Conservation (phyloP, 2,113 vertebrate species). For the Alexandromys fortis region DNA sequence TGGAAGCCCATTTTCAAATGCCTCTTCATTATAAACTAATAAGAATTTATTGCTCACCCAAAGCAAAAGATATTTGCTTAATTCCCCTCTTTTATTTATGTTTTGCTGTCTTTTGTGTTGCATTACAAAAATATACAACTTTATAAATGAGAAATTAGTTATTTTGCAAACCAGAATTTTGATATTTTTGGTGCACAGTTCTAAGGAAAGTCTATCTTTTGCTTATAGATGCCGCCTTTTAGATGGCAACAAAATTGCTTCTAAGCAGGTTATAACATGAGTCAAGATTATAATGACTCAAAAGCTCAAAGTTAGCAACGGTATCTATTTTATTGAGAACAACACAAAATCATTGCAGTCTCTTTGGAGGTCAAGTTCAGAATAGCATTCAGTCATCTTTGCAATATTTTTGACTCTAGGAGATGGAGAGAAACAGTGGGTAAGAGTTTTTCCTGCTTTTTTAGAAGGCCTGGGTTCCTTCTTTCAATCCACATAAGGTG, state of each 20-base stretch:
- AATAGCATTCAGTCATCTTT: background rate
- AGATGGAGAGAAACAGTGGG: background rate
- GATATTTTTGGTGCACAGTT: background rate
- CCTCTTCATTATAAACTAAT: background rate
- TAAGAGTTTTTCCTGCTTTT: background rate
- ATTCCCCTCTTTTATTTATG: background rate
- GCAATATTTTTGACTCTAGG: background rate
- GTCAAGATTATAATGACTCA: background rate
- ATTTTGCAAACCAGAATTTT: background rate
- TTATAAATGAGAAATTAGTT: background rate
- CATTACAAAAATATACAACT: background rate
- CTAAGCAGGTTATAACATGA: background rate
- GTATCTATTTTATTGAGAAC: background rate
- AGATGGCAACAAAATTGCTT: background rate
- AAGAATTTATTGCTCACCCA: background rate
- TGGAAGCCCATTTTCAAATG: background rate
- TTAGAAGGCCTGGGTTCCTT: background rate
- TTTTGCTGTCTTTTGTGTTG: background rate
- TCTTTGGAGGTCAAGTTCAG: background rate
- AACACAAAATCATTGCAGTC: background rate
- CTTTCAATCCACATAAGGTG: background rate
- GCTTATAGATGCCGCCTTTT: background rate
- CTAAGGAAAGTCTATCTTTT: slow-evolving; percentile 24
- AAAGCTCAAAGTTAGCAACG: background rate
- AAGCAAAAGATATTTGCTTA: background rate